phyloP scores from a whole-genome alignment of 2,113 vertebrate species.

The Vidua macroura region DNA sequence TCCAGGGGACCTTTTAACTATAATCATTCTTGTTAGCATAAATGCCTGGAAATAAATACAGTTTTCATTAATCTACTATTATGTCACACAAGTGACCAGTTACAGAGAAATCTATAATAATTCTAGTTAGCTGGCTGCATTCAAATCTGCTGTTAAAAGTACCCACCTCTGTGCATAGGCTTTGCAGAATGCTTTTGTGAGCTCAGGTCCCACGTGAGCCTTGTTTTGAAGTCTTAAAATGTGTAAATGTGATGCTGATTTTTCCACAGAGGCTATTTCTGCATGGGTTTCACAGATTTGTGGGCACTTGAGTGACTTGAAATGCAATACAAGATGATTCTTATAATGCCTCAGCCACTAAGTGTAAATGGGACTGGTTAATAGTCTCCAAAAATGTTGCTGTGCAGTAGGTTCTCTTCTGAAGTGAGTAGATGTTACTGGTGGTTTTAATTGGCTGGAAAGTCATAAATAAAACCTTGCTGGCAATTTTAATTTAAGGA shows the following conservation, averaged over 20 bases:
- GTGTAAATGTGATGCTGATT: neutral
- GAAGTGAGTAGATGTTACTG: neutral
- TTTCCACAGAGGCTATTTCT: neutral
- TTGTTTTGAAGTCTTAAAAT: neutral
- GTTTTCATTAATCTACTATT: slow-evolving; percentile 29
- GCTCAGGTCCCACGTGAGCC: neutral
- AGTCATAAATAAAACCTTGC: neutral
- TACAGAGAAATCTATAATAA: neutral
- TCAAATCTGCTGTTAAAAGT: neutral
- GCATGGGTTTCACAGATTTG: neutral
- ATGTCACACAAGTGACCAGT: slow-evolving; percentile 22
- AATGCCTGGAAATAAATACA: slow-evolving; percentile 23
- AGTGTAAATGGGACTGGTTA: neutral
- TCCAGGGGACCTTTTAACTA: neutral
- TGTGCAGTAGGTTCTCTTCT: neutral
- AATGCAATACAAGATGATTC: neutral
- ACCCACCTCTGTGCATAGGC: neutral
- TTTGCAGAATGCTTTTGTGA: neutral
- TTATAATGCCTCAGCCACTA: neutral
- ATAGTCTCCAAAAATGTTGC: neutral
- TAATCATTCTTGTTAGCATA: slow-evolving; percentile 4
- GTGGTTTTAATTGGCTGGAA: neutral
- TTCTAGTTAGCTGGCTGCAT: neutral
- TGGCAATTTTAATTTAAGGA: neutral
- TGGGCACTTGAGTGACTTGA: neutral